phyloP scores from a whole-genome alignment of 2,888 invertebrate species.

The Parelbella ahira region DNA sequence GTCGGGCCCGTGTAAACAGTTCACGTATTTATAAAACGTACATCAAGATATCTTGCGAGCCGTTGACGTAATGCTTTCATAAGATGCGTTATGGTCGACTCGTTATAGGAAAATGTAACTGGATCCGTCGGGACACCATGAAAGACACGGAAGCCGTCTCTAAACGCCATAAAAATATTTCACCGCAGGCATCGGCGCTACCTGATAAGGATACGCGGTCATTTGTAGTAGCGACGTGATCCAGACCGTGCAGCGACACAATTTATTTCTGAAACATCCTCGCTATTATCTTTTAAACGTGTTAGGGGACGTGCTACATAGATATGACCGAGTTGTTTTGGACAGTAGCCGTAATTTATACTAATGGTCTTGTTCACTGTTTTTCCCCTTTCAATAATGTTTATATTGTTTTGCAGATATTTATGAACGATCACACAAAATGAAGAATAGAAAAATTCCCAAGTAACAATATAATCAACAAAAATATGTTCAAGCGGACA shows the following conservation, averaged over 20 bases:
- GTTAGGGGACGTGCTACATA: slow-evolving; percentile 52
- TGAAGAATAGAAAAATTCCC: no score
- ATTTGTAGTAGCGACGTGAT: slow-evolving; percentile 65
- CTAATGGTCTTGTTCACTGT: no score
- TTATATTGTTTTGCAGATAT: no score
- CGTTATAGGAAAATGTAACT: slow-evolving; percentile 62
- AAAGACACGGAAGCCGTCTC: slow-evolving; percentile 65
- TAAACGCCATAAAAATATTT: slow-evolving; percentile 72
- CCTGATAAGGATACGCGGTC: slow-evolving; percentile 74
- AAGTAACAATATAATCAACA: slow-evolving; percentile 54
- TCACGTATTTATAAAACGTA: slow-evolving; percentile 26
- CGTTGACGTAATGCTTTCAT: slow-evolving; percentile 48
- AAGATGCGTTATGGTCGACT: slow-evolving; percentile 44
- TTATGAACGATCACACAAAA: slow-evolving; percentile 40
- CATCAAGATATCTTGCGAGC: slow-evolving; percentile 41
- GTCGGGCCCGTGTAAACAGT: slow-evolving; percentile 29
- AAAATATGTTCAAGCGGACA: slow-evolving; percentile 45
- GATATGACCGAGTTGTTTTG: slow-evolving; percentile 41
- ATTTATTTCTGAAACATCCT: slow-evolving; percentile 57
- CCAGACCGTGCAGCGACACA: slow-evolving; percentile 46
- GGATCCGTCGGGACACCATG: slow-evolving; percentile 49
- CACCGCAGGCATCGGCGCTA: slow-evolving; percentile 64
- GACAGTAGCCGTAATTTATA: slow-evolving; percentile 21
- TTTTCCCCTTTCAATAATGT: no score
- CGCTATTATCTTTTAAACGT: slow-evolving; percentile 44